phyloP scores from a whole-genome alignment of 2,888 invertebrate genomes.

The Pachymerium ferrugineum region DNA sequence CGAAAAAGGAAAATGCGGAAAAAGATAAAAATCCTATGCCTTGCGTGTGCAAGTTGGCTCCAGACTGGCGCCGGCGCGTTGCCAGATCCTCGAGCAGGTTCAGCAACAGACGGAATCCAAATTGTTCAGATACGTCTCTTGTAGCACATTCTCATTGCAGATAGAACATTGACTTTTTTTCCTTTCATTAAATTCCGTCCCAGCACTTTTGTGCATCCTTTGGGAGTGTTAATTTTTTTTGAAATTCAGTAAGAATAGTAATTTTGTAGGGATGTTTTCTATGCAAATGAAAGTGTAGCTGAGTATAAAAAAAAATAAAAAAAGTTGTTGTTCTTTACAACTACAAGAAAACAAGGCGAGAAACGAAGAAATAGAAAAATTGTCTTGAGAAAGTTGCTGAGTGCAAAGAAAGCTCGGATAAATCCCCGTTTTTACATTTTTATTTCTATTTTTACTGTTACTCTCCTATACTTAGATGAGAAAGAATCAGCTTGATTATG shows the following conservation, averaged over 20 bases:
- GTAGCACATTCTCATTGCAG: background rate
- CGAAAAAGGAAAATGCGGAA: slow-evolving; percentile 20
- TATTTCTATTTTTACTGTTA: slow-evolving; percentile 19
- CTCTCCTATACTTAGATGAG: too few relatives aligned
- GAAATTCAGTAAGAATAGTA: background rate
- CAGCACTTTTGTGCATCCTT: slow-evolving; percentile 1
- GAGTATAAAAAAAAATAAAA: background rate
- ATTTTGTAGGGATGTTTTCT: background rate
- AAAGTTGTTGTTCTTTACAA: background rate
- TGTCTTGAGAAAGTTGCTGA: background rate
- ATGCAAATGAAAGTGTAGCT: background rate
- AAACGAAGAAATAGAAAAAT: background rate
- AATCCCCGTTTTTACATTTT: background rate
- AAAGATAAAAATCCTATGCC: background rate
- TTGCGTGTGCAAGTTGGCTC: background rate
- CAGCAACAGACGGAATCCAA: slow-evolving; percentile 22
- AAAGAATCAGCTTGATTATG: slow-evolving; percentile 17
- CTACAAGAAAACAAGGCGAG: background rate
- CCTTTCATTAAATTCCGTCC: slow-evolving; percentile 3
- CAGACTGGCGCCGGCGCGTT: slow-evolving; percentile 24
- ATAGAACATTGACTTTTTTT: background rate
- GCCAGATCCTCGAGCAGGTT: slow-evolving; percentile 27
- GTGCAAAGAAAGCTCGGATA: background rate
- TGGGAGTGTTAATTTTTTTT: background rate
- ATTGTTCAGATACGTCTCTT: slow-evolving; percentile 22